These are phyloP conservation scores for Acrocephalus arundinaceus DNA, from an alignment of 2,113 vertebrate species.

Conservation along the genomic window DNA sequence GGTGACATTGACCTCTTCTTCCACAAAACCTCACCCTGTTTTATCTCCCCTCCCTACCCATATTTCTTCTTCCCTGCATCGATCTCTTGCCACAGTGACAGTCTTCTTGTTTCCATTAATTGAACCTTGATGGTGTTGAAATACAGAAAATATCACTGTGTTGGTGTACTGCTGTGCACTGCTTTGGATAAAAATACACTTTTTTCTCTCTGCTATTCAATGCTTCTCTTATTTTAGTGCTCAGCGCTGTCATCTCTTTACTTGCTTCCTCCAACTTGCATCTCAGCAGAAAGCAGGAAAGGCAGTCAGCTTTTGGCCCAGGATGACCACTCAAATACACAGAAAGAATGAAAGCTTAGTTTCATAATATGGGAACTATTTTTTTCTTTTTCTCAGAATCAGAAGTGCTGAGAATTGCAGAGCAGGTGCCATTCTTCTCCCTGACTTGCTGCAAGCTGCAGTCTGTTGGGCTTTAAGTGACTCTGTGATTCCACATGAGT, in stretches of 20 bases:
- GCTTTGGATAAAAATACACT: slow-evolving; percentile 49
- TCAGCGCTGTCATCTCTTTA: background rate
- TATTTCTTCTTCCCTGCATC: background rate
- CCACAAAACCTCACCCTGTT: background rate
- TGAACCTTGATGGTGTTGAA: slow-evolving; percentile 39
- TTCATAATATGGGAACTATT: background rate
- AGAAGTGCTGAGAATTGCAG: background rate
- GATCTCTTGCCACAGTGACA: background rate
- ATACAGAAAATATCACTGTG: slow-evolving; percentile 50
- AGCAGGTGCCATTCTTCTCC: background rate
- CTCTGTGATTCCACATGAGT: background rate
- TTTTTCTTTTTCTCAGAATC: background rate
- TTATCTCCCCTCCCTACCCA: background rate
- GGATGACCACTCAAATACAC: background rate
- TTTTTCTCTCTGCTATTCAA: slow-evolving; percentile 34
- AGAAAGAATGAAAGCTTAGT: background rate
- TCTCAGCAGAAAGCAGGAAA: background rate
- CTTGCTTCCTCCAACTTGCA: background rate
- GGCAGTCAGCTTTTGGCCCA: slow-evolving; percentile 12
- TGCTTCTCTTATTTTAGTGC: slow-evolving; percentile 22
- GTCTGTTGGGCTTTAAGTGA: slow-evolving; percentile 5
- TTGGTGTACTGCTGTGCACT: slow-evolving; percentile 42
- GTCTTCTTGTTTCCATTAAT: background rate
- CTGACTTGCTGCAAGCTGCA: background rate
- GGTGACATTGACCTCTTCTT: background rate